Percentiles rank a stretch among this genome's conserved stretches.
These are phyloP conservation scores for Nephrotoma guestfalica DNA, from an alignment of 2,888 invertebrate genomes.

Conservation along the genomic window DNA sequence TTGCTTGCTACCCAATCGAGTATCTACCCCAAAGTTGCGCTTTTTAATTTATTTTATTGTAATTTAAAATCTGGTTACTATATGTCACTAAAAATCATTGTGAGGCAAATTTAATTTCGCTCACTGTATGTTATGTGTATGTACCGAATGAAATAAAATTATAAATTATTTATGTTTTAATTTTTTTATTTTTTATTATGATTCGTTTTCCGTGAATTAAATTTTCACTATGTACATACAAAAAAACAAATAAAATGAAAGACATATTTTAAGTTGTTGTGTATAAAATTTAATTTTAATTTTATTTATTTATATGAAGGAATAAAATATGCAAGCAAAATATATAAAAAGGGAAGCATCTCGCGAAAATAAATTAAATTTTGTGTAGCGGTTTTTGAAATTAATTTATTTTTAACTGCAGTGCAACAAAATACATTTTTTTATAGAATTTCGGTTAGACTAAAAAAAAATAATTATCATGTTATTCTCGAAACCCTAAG, in stretches of 20 bases:
- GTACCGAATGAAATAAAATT: background rate
- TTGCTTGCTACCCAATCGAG: too few species aligned
- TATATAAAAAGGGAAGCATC: background rate
- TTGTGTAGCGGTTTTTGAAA: too few species aligned
- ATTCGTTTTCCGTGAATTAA: background rate
- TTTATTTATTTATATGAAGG: background rate
- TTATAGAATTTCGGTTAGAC: too few species aligned
- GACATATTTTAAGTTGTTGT: background rate
- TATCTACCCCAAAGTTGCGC: too few species aligned
- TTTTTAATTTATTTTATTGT: too few species aligned
- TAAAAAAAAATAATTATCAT: background rate
- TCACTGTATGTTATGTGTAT: too few species aligned
- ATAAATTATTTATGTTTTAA: background rate
- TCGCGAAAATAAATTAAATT: background rate
- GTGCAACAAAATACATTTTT: too few species aligned
- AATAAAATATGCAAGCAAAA: background rate
- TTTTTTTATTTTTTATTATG: background rate
- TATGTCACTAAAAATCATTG: too few species aligned
- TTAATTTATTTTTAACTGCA: too few species aligned
- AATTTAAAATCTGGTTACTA: too few species aligned
- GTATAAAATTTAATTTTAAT: background rate
- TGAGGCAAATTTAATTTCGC: too few species aligned
- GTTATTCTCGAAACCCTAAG: background rate
- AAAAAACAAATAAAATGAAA: background rate
- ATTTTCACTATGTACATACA: background rate